Base-by-base conservation (phyloP, 2,888 invertebrate genomes). In the Andricus curvator region DNA sequence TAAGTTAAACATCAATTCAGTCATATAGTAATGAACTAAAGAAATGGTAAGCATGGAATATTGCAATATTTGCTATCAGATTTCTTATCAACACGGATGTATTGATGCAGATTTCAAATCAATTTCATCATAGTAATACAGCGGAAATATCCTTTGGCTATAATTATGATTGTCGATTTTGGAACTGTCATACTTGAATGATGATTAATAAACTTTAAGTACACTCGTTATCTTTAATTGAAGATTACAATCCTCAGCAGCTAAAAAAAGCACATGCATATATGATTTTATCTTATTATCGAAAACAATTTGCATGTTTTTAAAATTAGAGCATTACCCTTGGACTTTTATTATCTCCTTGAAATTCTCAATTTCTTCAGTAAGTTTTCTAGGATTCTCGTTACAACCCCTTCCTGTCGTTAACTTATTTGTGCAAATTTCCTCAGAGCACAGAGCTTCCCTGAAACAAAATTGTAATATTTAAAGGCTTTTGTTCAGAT, bases 371-470 rank as follows among this genome's bases (percentile, higher is more conserved):
- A 25, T 65, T 56, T 77, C 64, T 20, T 77, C n/a, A 13, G 22
- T 56, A 4, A 74, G 13, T n/a, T 56, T 74, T 74, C 33, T 56
- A 13, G 37, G 51, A 56, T 51, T 29, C 11, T 74, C 56, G 1
- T 9, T 56, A 29, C 20, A 74, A 33, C n/a, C 29, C 51, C 11
- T 56, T 29, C n/a, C 33, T 6, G 13, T 37, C 11, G 20, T 20
- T 13, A 74, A 13, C 29, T 56, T 74, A 15, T 74, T 74, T 33
- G n/a, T 56, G 20, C 33, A 56, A 56, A n/a, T 37, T 74, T 74
- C 51, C 29, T 79, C 79, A 17, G 41, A 15, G n/a, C 17, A 65
- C 25, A 84, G 78, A 33, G 77, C 77, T 66, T 83, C 4, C 82
- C 83, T 85, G 17, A 33, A 70, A 80, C 79, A 22, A 60, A 60